Conservation (phyloP, 2,888 invertebrate genomes). For the Germaria angustata region DNA sequence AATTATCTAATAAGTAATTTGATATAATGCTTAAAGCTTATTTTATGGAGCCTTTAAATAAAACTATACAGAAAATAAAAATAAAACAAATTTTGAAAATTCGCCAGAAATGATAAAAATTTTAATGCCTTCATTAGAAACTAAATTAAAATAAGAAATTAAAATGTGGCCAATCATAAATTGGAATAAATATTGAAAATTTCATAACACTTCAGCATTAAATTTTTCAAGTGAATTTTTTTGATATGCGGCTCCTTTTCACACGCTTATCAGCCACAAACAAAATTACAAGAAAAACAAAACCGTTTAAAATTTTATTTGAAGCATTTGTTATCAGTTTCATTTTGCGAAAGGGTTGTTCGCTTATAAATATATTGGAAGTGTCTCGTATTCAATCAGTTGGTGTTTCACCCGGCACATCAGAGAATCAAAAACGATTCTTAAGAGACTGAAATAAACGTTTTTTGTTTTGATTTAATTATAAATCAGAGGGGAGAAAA, state of each 20-base stretch:
- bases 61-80: too few species aligned
- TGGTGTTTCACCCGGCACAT: not conserved
- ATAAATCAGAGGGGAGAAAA: not conserved
- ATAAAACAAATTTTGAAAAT: not conserved
- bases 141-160: not conserved
- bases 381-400: slow-evolving; percentile 12
- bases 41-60: too few species aligned
- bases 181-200: not conserved
- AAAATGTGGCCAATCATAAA: not conserved
- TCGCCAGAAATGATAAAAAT: not conserved
- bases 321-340: slow-evolving; percentile 29
- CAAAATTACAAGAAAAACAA: not conserved
- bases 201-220: not conserved
- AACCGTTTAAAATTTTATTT: not conserved
- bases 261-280: slow-evolving; percentile 2
- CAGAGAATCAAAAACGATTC: not conserved
- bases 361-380: slow-evolving; percentile 36
- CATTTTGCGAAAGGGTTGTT: not conserved
- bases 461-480: not conserved
- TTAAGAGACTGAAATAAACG: not conserved
- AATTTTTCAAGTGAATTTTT: not conserved
- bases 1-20: too few species aligned
- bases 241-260: not conserved
- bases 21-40: too few species aligned
- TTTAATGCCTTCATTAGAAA: not conserved